Evolutionary conservation across 2,888 invertebrate species (phyloP).

Genomic region (Macaria notata): DNA sequence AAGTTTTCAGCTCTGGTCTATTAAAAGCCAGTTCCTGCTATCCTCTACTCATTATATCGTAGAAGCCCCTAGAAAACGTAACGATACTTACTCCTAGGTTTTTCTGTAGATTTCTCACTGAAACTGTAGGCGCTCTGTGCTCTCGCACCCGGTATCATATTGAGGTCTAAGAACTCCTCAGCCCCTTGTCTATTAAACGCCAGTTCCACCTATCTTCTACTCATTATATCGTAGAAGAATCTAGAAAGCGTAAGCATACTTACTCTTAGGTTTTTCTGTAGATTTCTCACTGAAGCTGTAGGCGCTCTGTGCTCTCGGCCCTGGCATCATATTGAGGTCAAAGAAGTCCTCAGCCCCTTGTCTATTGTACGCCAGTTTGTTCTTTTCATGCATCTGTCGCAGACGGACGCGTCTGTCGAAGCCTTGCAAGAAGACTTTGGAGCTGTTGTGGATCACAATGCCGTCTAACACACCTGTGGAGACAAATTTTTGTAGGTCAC

Average conservation of each 20-base stretch:
- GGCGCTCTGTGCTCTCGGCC: constrained; percentile 61
- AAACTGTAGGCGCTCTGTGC: constrained; percentile 59
- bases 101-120: constrained; percentile 49
- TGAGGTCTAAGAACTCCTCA: constrained; percentile 69
- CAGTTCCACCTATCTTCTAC: no score
- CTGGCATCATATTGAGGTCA: constrained; percentile 65
- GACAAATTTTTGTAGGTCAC: no score
- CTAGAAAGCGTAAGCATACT: constrained; percentile 18
- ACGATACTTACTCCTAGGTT: constrained; percentile 51
- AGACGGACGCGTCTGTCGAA: constrained; percentile 82
- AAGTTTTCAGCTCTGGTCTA: constrained; percentile 52
- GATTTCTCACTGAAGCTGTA: constrained; percentile 52
- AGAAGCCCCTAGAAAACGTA: no score
- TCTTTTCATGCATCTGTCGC: constrained; percentile 64
- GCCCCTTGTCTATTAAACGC: constrained; percentile 44
- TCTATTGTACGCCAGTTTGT: constrained; percentile 51
- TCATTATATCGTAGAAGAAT: no score
- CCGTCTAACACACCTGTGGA: constrained; percentile 82
- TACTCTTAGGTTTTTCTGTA: constrained; percentile 55
- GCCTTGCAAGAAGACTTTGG: constrained; percentile 83
- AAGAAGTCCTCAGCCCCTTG: constrained; percentile 68
- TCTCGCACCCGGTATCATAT: constrained; percentile 64
- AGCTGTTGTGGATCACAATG: constrained; percentile 80
- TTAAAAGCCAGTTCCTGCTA: no score
- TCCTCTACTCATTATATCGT: no score